A percentile compares a stretch with the other conserved stretches of the same genome.
Evolutionary conservation across 2,797 vertebrate genomes (phyloP).

Genomic region (Bovichtus diacanthus): DNA sequence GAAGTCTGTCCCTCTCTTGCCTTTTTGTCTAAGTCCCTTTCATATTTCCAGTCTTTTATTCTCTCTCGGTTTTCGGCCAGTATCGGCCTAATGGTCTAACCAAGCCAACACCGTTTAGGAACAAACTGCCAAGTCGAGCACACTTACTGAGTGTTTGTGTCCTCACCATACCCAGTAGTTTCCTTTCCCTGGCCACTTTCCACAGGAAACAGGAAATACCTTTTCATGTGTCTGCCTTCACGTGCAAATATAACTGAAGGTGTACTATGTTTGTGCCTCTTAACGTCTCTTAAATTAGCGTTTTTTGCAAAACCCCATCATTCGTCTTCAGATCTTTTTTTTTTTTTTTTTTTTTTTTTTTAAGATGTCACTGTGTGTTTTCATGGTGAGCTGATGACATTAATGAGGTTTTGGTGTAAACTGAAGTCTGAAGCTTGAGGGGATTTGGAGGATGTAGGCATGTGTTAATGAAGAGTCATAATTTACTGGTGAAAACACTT

Average conservation of each 20-base stretch:
- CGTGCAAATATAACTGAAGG: constrained; percentile 25
- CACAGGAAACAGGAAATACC: constrained; percentile 66
- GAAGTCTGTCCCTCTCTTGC: background rate
- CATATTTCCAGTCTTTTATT: constrained; percentile 24
- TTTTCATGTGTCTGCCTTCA: constrained; percentile 46
- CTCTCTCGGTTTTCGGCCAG: constrained; percentile 8
- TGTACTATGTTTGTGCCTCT: background rate
- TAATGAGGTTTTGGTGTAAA: constrained; percentile 15
- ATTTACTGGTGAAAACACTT: constrained; percentile 11
- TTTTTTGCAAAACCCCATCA: background rate
- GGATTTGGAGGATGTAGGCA: constrained; percentile 25
- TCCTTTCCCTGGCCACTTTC: constrained; percentile 60
- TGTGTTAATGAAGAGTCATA: constrained; percentile 21
- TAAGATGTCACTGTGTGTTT: constrained; percentile 30
- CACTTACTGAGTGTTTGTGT: constrained; percentile 41
- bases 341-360: no score
- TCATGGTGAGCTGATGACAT: constrained; percentile 23
- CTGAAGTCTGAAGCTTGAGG: constrained; percentile 10
- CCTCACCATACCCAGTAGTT: constrained; percentile 40
- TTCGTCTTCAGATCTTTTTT: background rate
- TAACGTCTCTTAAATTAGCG: background rate
- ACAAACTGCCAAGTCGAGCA: constrained; percentile 58
- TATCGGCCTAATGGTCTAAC: constrained; percentile 56
- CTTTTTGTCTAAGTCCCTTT: constrained; percentile 4
- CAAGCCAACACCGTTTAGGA: constrained; percentile 54